phyloP scores from a whole-genome alignment of 2,888 invertebrate species.

The Dynastes grantii region DNA sequence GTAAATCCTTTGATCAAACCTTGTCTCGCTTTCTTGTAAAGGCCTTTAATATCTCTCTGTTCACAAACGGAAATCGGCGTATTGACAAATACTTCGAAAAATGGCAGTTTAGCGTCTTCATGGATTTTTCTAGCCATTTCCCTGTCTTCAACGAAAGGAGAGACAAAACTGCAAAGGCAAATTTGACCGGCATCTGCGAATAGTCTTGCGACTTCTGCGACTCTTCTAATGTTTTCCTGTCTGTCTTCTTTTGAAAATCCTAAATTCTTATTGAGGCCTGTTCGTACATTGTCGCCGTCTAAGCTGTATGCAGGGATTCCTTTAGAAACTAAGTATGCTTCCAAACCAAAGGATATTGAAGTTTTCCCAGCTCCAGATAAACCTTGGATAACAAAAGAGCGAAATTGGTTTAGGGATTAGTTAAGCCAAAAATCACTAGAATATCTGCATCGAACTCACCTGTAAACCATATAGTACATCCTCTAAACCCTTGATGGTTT shows the following conservation, averaged over 20 bases:
- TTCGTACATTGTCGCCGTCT: conserved; percentile 97
- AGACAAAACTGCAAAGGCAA: conserved; percentile 95
- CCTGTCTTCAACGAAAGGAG: conserved; percentile 93
- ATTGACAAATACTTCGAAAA: conserved; percentile 95
- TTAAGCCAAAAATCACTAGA: too few relatives aligned
- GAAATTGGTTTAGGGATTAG: background rate
- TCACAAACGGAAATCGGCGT: conserved; percentile 96
- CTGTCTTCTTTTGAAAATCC: conserved; percentile 94
- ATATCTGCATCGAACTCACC: conserved; percentile 70
- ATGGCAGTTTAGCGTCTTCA: conserved; percentile 85
- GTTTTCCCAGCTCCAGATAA: conserved; percentile 94
- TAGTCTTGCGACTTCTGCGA: conserved; percentile 97
- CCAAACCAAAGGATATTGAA: conserved; percentile 95
- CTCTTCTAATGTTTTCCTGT: conserved; percentile 95
- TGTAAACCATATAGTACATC: conserved; percentile 97
- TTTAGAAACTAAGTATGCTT: conserved; percentile 87
- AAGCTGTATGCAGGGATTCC: conserved; percentile 96
- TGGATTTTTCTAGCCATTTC: conserved; percentile 91
- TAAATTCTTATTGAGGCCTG: conserved; percentile 94
- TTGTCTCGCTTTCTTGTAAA: conserved; percentile 97
- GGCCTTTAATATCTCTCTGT: conserved; percentile 92
- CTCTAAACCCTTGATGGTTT: conserved; percentile 87
- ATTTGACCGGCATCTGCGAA: conserved; percentile 98
- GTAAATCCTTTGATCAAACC: conserved; percentile 90
- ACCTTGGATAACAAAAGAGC: conserved; percentile 29